These are phyloP conservation scores for Volucella inflata DNA, from an alignment of 2,888 invertebrate genomes.

Conservation along the genomic window DNA sequence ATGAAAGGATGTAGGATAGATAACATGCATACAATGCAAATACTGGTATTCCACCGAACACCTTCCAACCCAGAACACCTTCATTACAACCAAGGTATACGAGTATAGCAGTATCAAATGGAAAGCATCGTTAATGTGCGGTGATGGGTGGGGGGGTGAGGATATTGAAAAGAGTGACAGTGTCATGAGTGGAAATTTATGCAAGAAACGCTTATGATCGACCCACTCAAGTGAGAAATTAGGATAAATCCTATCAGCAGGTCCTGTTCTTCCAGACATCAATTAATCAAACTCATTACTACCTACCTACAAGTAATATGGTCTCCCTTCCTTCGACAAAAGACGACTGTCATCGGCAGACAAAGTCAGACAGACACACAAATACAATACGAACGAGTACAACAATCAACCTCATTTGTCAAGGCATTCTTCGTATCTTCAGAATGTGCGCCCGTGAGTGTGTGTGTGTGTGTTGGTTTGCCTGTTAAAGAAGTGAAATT, in stretches of 20 bases:
- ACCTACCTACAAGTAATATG: conserved; percentile 35
- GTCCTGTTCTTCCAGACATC: conserved; percentile 38
- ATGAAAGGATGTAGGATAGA: conserved; percentile 60
- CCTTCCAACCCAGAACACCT: conserved; percentile 43
- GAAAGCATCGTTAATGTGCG: background rate
- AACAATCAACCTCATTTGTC: conserved; percentile 67
- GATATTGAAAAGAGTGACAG: no score
- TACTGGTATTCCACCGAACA: conserved; percentile 15
- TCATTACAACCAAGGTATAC: conserved; percentile 25
- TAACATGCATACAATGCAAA: background rate
- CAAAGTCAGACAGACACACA: conserved; percentile 55
- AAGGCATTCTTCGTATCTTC: conserved; percentile 23
- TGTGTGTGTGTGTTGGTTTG: background rate
- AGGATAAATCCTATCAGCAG: conserved; percentile 60
- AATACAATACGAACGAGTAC: conserved; percentile 16
- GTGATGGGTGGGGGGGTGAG: background rate
- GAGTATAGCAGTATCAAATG: conserved; percentile 2
- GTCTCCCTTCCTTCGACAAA: conserved; percentile 15
- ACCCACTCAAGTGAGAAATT: conserved; percentile 70
- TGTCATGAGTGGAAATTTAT: conserved; percentile 22
- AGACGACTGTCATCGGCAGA: conserved; percentile 62
- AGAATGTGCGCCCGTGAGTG: no score
- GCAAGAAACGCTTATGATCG: conserved; percentile 53
- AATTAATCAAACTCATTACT: conserved; percentile 71
- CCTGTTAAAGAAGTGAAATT: conserved; percentile 61